phyloP scores from a whole-genome alignment of 2,113 vertebrate genomes.

The Xiphophorus maculatus region DNA sequence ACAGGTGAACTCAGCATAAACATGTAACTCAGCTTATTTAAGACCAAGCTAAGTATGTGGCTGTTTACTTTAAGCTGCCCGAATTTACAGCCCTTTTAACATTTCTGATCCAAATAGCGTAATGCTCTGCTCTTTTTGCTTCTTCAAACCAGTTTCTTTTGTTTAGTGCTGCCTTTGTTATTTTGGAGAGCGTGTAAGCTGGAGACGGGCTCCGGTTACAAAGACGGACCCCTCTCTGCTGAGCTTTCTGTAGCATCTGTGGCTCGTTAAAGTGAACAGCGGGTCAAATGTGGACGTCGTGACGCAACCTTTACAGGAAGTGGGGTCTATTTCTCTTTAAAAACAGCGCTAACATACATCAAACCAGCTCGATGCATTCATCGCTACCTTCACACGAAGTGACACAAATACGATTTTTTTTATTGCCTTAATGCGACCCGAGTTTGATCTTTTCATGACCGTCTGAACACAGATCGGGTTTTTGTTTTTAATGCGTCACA shows the following conservation, averaged over 20 bases:
- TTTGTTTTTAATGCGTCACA: no score
- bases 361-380: neutral
- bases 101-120: neutral
- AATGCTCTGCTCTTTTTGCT: neutral
- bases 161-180: neutral
- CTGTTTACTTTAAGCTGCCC: neutral
- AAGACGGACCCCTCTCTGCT: neutral
- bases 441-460: no score
- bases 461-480: no score
- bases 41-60: neutral
- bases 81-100: neutral
- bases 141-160: conserved; percentile 10
- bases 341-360: neutral
- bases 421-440: no score
- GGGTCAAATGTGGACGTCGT: neutral
- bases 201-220: neutral
- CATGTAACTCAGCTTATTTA: neutral
- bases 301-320: neutral
- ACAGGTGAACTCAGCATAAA: neutral
- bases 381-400: no score
- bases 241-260: conserved; percentile 4
- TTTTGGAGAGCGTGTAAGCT: neutral
- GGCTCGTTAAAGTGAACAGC: conserved; percentile 11
- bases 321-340: neutral
- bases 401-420: no score